Base-by-base conservation (phyloP, 2,113 vertebrate species). In the Coreoperca whiteheadi region DNA sequence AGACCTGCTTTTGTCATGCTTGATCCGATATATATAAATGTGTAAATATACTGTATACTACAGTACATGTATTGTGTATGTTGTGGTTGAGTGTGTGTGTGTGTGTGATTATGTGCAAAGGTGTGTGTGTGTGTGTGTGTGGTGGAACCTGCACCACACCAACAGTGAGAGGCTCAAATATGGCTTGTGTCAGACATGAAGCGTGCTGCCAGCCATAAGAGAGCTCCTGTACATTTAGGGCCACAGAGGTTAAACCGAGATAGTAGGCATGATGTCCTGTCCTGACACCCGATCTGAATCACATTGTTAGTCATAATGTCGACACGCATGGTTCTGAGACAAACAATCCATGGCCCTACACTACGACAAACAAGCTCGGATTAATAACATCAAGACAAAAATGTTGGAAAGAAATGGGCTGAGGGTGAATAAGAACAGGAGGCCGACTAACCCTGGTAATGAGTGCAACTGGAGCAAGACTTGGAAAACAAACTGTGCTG, bases 1-100 rank as follows among this genome's bases (percentile, higher is more conserved):
- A 95, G 94, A 95, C 94, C 94, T 95, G 94, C 94, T 95, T 93
- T 91, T 89, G 79, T 92, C 93, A 94, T 94, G 93, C 94, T 92
- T 89, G 87, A 90, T 93, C 93, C 84, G 86, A 89, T 91, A 93
- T 87, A 89, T 87, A 91, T 85, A 90, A 87, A 91, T 74, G 88
- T 90, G 89, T 92, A 87, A 84, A 89, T 90, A 85, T 92, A 92
- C 86, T 92, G 91, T 66, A 75, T 76, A 76, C 50, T 81, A 93
- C 90, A 91, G 88, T 89, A 84, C 25, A 61, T 84, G 73, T 86
- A 67, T 54, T 68, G 72, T 85, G 66, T 77, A 15, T 79, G n/a
- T 75, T 67, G 83, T 80, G 79, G 60, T 9, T 53, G 50, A 4
- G 5, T 81, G 76, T 63, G 61, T 81, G 25, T 74, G 54, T 81